A percentile compares a stretch with the other conserved stretches of the same genome.
phyloP scores from a whole-genome alignment of 2,113 vertebrate species.

The Colinus virginianus region DNA sequence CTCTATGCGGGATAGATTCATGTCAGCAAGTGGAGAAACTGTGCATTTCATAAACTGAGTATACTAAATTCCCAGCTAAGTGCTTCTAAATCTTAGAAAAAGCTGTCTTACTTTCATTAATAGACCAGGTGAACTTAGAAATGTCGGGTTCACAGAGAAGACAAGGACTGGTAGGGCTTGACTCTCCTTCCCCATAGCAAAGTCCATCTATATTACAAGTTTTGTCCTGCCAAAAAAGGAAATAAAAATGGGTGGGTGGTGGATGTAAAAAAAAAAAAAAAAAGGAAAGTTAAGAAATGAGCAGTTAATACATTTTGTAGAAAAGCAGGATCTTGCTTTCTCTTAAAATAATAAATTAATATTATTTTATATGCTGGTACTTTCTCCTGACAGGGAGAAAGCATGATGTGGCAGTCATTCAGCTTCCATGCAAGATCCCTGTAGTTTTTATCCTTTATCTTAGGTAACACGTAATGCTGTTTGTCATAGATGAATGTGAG shows the following conservation, averaged over 20 bases:
- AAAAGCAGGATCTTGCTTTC: not conserved
- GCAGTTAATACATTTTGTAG: not conserved
- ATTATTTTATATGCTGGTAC: not conserved
- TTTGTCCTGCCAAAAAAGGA: conserved; percentile 80
- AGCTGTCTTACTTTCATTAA: conserved; percentile 81
- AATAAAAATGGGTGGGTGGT: not conserved
- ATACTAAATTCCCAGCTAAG: not conserved
- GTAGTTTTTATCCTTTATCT: not conserved
- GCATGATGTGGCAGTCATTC: not conserved
- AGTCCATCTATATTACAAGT: conserved; percentile 86
- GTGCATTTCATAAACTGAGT: not conserved
- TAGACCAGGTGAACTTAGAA: conserved; percentile 86
- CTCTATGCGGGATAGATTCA: not conserved
- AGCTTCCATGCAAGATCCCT: not conserved
- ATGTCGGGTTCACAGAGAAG: conserved; percentile 82
- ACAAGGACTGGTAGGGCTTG: conserved; percentile 83
- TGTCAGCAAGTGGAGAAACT: not conserved
- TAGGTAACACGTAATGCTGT: not conserved
- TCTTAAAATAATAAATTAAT: not conserved
- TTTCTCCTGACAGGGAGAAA: not conserved
- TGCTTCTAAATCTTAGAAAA: not conserved
- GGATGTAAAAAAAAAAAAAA: not conserved
- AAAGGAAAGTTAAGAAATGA: conserved; percentile 1
- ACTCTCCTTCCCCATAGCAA: conserved; percentile 84
- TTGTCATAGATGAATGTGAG: not conserved